phyloP scores from a whole-genome alignment of 1,140 invertebrate species.

The Pseudomyrmex cubaensis region DNA sequence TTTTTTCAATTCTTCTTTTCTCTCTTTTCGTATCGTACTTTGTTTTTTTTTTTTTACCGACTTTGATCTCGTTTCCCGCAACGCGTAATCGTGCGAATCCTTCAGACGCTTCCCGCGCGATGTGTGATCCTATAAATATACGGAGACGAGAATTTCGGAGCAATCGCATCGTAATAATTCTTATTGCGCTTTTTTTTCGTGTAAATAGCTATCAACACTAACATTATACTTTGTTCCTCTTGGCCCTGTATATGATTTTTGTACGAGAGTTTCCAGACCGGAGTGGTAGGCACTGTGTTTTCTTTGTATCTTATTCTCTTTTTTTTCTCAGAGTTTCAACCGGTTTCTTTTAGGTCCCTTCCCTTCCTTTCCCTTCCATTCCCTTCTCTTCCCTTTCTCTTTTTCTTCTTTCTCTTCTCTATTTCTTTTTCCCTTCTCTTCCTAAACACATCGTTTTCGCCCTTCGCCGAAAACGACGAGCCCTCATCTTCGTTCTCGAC shows the following conservation, averaged over 20 bases:
- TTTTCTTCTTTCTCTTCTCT: too few species aligned
- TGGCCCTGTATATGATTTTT: constrained; percentile 84
- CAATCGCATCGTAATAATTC: constrained; percentile 54
- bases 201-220: constrained; percentile 62
- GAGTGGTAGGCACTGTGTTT: constrained; percentile 83
- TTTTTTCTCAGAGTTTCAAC: constrained; percentile 10
- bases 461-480: constrained; percentile 27
- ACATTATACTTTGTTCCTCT: constrained; percentile 71
- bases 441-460: neutral
- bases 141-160: constrained; percentile 58
- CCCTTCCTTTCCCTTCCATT: neutral
- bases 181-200: constrained; percentile 48
- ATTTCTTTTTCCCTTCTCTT: neutral
- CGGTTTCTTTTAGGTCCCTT: constrained; percentile 15
- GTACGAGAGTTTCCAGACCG: constrained; percentile 81
- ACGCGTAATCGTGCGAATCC: constrained; percentile 9
- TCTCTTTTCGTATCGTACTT: neutral
- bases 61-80: neutral
- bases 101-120: constrained; percentile 20
- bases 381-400: too few species aligned
- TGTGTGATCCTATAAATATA: neutral
- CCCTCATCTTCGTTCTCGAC: constrained; percentile 8
- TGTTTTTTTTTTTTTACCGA: neutral
- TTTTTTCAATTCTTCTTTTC: neutral
- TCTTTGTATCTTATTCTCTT: constrained; percentile 68